These are phyloP conservation scores for Ciconia boyciana DNA, from an alignment of 2,113 vertebrate species.

Conservation along the genomic window DNA sequence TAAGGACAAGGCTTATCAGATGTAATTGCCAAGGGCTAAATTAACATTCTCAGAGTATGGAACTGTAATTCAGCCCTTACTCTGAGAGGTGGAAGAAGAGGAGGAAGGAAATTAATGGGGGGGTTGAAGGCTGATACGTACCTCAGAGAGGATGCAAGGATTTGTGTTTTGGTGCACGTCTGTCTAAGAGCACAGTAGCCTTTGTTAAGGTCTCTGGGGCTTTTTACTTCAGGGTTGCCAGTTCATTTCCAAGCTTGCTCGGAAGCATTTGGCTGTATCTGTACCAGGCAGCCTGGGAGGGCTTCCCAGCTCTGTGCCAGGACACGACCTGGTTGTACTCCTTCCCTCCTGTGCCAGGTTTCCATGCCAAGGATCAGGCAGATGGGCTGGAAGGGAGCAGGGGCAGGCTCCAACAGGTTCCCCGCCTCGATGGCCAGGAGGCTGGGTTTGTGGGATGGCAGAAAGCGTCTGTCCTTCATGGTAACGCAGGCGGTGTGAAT, in stretches of 20 bases:
- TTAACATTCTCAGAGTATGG: not conserved
- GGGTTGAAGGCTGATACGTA: not conserved
- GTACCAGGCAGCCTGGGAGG: not conserved
- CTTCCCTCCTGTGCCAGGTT: not conserved
- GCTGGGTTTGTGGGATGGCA: not conserved
- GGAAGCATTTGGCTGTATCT: not conserved
- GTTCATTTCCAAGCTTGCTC: not conserved
- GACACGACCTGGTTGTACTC: not conserved
- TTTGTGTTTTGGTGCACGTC: not conserved
- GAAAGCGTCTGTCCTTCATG: accelerated
- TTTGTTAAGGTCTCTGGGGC: not conserved
- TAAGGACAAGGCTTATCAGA: not conserved
- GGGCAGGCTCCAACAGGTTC: not conserved
- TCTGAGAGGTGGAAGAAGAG: not conserved
- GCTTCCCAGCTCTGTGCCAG: not conserved
- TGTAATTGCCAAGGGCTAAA: slow-evolving; percentile 18
- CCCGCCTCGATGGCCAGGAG: accelerated
- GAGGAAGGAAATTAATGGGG: not conserved
- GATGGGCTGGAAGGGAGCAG: not conserved
- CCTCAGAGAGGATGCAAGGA: not conserved
- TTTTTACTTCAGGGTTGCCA: not conserved
- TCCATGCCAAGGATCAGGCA: not conserved
- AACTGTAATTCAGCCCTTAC: not conserved
- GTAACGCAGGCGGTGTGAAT: accelerated
- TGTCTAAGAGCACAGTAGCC: not conserved